Evolutionary conservation across 2,888 invertebrate genomes (phyloP).

Genomic region (Mystacides longicornis): DNA sequence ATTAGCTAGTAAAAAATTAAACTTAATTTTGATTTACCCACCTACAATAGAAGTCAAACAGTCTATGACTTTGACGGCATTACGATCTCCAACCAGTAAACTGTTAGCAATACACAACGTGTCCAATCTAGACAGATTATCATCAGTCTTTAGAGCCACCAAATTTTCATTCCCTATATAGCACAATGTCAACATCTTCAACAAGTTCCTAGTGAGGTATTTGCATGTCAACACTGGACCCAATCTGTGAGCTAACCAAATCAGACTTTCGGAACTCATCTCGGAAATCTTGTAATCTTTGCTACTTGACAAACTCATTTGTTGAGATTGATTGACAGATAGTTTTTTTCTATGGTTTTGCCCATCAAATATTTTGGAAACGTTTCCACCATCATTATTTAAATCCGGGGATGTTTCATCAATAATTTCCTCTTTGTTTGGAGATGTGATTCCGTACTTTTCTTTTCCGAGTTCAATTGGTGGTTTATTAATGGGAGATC

Average conservation of each 20-base stretch:
- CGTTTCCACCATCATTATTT: constrained; percentile 5
- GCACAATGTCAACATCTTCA: constrained; percentile 90
- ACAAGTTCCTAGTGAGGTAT: constrained; percentile 81
- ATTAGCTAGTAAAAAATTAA: too few relatives aligned
- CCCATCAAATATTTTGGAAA: constrained; percentile 15
- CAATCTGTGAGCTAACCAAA: constrained; percentile 88
- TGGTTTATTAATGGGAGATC: constrained; percentile 9
- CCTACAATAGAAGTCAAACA: constrained; percentile 84
- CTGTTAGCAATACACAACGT: constrained; percentile 58
- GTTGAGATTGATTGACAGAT: not conserved
- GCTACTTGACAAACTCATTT: constrained; percentile 7
- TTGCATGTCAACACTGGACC: constrained; percentile 92
- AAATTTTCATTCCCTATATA: constrained; percentile 81
- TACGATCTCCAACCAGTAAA: constrained; percentile 67
- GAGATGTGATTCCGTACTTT: constrained; percentile 47
- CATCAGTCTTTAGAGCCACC: constrained; percentile 34
- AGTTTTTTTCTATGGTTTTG: constrained; percentile 6
- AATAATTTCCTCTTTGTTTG: constrained; percentile 37
- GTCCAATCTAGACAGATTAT: constrained; percentile 37
- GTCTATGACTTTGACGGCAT: constrained; percentile 80
- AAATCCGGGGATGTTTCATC: constrained; percentile 8
- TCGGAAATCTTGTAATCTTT: constrained; percentile 61
- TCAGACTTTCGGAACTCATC: constrained; percentile 79
- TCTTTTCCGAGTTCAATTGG: constrained; percentile 28
- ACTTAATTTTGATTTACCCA: constrained; percentile 34